Percentiles rank a stretch among this genome's conserved stretches.
Conservation (phyloP, 2,888 invertebrate genomes). For the Hemaris fuciformis region DNA sequence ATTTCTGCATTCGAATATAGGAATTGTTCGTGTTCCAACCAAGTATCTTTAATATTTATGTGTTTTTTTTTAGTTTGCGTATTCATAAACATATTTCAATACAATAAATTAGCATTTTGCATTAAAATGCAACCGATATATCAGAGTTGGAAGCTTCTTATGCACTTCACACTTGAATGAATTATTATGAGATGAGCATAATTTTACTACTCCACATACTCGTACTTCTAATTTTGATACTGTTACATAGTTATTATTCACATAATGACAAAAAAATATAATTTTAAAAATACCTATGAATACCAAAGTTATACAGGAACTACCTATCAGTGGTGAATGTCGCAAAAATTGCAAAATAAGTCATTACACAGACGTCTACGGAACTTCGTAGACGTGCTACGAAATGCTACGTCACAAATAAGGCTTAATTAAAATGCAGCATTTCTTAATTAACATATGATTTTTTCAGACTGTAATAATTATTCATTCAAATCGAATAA, state of each 20-base stretch:
- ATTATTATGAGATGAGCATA: slow-evolving; percentile 43
- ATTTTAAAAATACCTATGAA: background rate
- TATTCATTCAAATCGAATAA: background rate
- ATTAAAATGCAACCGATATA: slow-evolving; percentile 24
- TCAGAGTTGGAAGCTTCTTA: background rate
- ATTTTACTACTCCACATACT: slow-evolving; percentile 40
- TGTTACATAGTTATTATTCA: background rate
- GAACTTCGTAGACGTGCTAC: slow-evolving; percentile 64
- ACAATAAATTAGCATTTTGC: background rate
- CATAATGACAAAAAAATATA: background rate
- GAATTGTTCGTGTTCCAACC: background rate
- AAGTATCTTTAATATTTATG: background rate
- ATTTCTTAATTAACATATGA: background rate
- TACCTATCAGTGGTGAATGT: background rate
- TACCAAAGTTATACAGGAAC: background rate
- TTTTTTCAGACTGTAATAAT: background rate
- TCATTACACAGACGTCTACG: slow-evolving; percentile 45
- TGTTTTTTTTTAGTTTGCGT: background rate
- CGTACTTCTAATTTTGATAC: slow-evolving; percentile 18
- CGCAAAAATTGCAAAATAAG: slow-evolving; percentile 14
- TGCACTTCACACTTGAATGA: slow-evolving; percentile 43
- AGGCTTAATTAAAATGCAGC: slow-evolving; percentile 1
- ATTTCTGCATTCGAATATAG: background rate
- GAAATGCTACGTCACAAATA: slow-evolving; percentile 52
- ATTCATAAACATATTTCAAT: background rate